Base-by-base conservation (phyloP, 1,140 invertebrate genomes). In the Coelopa frigida region DNA sequence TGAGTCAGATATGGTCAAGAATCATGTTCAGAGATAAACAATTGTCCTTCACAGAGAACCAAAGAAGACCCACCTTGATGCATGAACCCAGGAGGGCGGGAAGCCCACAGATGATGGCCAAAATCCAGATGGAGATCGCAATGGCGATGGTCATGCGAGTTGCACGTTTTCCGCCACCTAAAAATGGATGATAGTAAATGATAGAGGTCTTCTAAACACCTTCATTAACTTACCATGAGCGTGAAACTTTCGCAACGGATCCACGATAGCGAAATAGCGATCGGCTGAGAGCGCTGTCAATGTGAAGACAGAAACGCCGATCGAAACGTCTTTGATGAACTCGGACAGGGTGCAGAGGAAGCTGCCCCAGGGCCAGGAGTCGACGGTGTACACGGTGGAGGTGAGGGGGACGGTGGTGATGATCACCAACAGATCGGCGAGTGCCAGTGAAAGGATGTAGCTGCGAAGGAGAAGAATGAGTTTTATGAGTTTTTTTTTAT, bases 221-320 rank as follows among this genome's bases (percentile, higher is more conserved):
- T n/a, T 37, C 17, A 5, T 18, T 31, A 12, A 48, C 56, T 59
- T 62, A 79, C 78, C 76, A 29, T 77, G 73, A 4, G 76, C 75
- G 54, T 84, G 81, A 27, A 79, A 75, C 55, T 83, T 84, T 50
- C 80, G 75, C 68, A 91, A 76, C 0, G 88, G 88, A 63, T 87
- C 77, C 2, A 89, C 87, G 51, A 92, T 92, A 11, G 87, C 88
- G 56, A 86, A 84, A 60, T 85, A 92, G 23, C 89, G 75, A 68
- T 92, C 89, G 3, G 80, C 83, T 23, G 85, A 88, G 0, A 93
- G 70, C 0, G 87, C 87, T 4, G 85, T 89, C 32, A 93, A 64
- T 0, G 88, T 91, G 57, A 91, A 91, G 0, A 92, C 85, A 0
- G 87, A 89, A 0, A 93, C 87, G 0, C 87, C 88, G 21, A 89